Conservation (phyloP, 2,113 vertebrate genomes). For the Anseranas semipalmata region DNA sequence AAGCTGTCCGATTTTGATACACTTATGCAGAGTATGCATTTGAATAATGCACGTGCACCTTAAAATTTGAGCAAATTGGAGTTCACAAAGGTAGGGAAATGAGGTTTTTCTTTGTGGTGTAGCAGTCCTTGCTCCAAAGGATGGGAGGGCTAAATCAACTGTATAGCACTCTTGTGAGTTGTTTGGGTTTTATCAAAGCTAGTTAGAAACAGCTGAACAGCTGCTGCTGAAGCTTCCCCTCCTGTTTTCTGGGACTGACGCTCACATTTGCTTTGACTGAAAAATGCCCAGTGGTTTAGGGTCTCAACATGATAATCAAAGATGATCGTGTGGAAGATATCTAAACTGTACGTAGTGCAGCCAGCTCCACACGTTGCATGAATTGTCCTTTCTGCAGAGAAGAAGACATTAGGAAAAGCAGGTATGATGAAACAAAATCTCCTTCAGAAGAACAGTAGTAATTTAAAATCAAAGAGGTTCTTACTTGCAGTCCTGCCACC, state of each 20-base stretch:
- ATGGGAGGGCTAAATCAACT: not conserved
- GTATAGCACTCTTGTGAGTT: not conserved
- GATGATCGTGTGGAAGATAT: not conserved
- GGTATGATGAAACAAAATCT: not conserved
- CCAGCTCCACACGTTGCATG: not conserved
- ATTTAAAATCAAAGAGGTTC: not conserved
- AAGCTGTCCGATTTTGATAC: fast-evolving
- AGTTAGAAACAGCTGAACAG: not conserved
- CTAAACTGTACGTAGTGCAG: not conserved
- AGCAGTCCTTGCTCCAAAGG: not conserved
- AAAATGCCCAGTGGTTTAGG: not conserved
- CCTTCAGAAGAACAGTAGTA: not conserved
- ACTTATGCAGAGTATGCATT: fast-evolving
- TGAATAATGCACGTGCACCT: not conserved
- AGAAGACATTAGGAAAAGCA: not conserved
- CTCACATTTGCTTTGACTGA: no score
- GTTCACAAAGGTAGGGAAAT: not conserved
- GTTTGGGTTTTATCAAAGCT: not conserved
- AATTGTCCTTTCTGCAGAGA: not conserved
- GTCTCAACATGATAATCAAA: not conserved
- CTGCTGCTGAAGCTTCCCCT: not conserved
- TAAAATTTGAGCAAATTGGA: not conserved
- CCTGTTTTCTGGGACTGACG: not conserved
- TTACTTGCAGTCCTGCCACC: not conserved
- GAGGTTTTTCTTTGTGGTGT: not conserved